phyloP scores from a whole-genome alignment of 2,797 vertebrate genomes.

The Dromococcyx pavoninus region DNA sequence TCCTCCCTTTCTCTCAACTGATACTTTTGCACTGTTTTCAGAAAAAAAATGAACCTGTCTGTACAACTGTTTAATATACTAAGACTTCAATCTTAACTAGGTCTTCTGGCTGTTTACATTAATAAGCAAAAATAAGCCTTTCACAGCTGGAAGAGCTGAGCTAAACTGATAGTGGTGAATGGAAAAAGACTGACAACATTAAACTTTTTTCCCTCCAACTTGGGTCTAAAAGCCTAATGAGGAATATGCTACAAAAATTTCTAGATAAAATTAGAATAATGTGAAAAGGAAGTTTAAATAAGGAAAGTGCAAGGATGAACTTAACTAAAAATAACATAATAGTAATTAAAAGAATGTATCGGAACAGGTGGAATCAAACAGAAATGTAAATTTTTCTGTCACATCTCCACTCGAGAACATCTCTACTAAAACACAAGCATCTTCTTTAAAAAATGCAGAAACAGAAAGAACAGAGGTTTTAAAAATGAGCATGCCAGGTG shows the following conservation, averaged over 20 bases:
- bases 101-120: background rate
- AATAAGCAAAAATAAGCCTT: background rate
- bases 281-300: slow-evolving; percentile 16
- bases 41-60: background rate
- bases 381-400: background rate
- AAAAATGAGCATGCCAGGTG: background rate
- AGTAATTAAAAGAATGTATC: background rate
- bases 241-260: background rate
- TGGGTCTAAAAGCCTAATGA: background rate
- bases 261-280: background rate
- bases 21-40: background rate
- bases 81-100: background rate
- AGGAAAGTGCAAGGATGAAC: slow-evolving; percentile 5
- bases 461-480: background rate
- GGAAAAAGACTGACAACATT: background rate
- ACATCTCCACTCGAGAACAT: background rate
- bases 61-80: background rate
- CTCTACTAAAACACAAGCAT: background rate
- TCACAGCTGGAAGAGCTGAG: background rate
- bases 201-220: background rate
- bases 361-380: background rate
- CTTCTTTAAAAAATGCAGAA: background rate
- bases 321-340: slow-evolving; percentile 18
- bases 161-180: background rate
- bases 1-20: background rate